Percentiles rank a stretch among this genome's conserved stretches.
phyloP scores from a whole-genome alignment of 2,888 invertebrate species.

The Acronicta aceris region DNA sequence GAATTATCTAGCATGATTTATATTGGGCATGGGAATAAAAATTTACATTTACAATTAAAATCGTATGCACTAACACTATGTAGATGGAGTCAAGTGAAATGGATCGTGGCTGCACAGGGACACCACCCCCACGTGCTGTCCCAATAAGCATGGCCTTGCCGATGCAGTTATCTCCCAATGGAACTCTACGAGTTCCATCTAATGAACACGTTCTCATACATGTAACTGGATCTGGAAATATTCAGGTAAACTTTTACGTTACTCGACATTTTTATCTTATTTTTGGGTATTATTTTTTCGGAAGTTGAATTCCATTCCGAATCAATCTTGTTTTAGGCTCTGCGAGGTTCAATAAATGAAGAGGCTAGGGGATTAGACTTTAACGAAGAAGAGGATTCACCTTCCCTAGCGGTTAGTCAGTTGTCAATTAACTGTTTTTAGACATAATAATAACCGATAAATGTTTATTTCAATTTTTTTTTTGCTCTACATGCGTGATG shows the following conservation, averaged over 20 bases:
- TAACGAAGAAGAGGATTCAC: conserved; percentile 29
- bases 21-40: too few relatives aligned
- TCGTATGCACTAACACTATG: not conserved
- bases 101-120: conserved; percentile 22
- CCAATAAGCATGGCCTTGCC: conserved; percentile 27
- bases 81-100: conserved; percentile 27
- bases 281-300: too few relatives aligned
- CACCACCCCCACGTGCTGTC: conserved; percentile 23
- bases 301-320: too few relatives aligned
- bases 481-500: conserved; percentile 8
- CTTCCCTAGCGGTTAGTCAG: conserved; percentile 15
- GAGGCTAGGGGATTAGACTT: conserved; percentile 24
- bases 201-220: conserved; percentile 27
- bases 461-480: conserved; percentile 1
- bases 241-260: conserved; percentile 9
- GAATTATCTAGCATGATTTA: too few relatives aligned
- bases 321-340: conserved; percentile 15
- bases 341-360: conserved; percentile 25
- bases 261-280: too few relatives aligned
- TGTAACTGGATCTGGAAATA: conserved; percentile 19
- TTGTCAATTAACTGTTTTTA: conserved; percentile 8
- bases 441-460: conserved; percentile 13
- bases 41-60: too few relatives aligned
- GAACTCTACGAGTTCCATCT: conserved; percentile 29
- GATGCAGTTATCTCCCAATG: conserved; percentile 27